Conservation (phyloP, 2,888 invertebrate species). For the Agapetus fuscipes region DNA sequence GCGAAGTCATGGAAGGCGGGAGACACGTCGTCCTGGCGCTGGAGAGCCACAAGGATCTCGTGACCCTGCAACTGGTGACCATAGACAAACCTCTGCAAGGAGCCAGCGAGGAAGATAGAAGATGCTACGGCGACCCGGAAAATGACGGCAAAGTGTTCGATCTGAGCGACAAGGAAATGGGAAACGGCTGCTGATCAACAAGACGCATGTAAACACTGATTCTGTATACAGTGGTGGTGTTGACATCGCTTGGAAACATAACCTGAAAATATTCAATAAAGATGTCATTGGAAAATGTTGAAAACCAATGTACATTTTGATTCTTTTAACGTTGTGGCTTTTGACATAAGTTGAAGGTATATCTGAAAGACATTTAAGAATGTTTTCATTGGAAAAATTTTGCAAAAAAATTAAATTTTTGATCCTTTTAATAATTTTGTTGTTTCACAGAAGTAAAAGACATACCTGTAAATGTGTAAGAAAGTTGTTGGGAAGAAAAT, state of each 20-base stretch:
- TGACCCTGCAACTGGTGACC: conserved; percentile 49
- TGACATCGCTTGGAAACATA: neutral
- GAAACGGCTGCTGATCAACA: conserved; percentile 19
- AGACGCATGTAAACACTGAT: too few species aligned
- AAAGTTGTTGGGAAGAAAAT: too few species aligned
- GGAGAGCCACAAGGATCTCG: conserved; percentile 53
- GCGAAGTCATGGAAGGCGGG: conserved; percentile 68
- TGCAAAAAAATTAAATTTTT: too few species aligned
- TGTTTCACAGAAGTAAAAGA: too few species aligned
- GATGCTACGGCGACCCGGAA: conserved; percentile 44
- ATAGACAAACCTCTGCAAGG: neutral
- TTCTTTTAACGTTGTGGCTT: too few species aligned
- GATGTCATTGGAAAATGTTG: too few species aligned
- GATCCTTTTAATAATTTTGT: too few species aligned
- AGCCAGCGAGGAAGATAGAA: conserved; percentile 25
- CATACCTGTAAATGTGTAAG: too few species aligned
- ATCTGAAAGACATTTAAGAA: too few species aligned
- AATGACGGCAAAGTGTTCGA: conserved; percentile 50
- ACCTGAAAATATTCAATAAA: conserved; percentile 1
- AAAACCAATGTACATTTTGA: too few species aligned
- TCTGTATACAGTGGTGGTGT: neutral
- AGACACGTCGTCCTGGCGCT: conserved; percentile 59
- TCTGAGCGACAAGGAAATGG: conserved; percentile 36
- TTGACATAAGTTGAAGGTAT: too few species aligned
- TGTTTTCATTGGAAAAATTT: too few species aligned